Evolutionary conservation across 2,888 invertebrate genomes (phyloP).

Genomic region (Platycheirus albimanus): DNA sequence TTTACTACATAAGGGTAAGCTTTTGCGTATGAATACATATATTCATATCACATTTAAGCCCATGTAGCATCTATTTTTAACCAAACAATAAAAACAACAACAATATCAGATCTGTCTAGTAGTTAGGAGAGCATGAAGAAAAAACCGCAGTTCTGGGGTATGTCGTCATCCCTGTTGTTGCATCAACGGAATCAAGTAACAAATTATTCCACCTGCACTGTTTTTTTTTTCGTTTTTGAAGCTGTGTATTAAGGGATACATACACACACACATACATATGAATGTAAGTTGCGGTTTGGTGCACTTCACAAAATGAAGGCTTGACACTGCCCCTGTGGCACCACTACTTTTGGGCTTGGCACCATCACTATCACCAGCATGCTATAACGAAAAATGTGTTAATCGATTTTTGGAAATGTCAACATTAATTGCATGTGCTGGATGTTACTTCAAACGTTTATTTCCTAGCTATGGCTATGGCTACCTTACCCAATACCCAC

Average conservation of each 20-base stretch:
- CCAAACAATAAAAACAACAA: conserved; percentile 2
- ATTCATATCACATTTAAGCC: conserved; percentile 52
- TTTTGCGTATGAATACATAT: too few relatives aligned
- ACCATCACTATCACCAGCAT: too few relatives aligned
- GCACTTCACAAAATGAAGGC: conserved; percentile 37
- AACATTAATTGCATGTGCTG: conserved; percentile 17
- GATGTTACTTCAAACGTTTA: conserved; percentile 10
- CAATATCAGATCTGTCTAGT: conserved; percentile 32
- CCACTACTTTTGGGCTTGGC: background rate
- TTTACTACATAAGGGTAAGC: conserved; percentile 17
- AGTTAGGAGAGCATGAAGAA: conserved; percentile 34
- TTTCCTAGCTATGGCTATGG: background rate
- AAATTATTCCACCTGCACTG: conserved; percentile 47
- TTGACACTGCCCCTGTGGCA: conserved; percentile 21
- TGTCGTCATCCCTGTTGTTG: conserved; percentile 31
- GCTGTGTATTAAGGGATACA: conserved; percentile 11
- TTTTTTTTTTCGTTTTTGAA: conserved; percentile 35
- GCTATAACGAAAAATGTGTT: conserved; percentile 3
- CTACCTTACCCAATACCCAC: background rate
- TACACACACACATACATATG: background rate
- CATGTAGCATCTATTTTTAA: conserved; percentile 26
- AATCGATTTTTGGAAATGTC: conserved; percentile 58
- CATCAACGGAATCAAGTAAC: conserved; percentile 46
- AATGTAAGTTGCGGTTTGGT: conserved; percentile 37
- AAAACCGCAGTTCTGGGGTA: background rate